These are phyloP conservation scores for Anas platyrhynchos DNA, from an alignment of 2,113 vertebrate species.

Conservation along the genomic window DNA sequence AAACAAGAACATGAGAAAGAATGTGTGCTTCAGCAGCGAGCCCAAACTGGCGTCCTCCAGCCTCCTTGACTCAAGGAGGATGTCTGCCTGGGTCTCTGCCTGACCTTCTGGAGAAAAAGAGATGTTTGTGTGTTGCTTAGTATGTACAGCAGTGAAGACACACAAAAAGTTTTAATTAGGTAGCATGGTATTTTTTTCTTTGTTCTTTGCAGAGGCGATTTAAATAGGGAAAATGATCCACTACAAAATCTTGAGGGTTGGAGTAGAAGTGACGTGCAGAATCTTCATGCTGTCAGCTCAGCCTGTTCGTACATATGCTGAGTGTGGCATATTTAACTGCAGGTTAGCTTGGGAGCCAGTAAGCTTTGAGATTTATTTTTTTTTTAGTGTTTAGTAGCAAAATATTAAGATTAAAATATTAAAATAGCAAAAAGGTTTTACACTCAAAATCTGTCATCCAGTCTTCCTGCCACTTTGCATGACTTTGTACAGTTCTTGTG, in stretches of 20 bases:
- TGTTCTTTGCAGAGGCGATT: neutral
- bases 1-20: neutral
- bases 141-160: neutral
- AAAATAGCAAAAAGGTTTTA: conserved; percentile 37
- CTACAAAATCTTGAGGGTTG: neutral
- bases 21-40: neutral
- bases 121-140: neutral
- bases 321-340: conserved; percentile 24
- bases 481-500: neutral
- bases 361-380: neutral
- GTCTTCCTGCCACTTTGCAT: neutral
- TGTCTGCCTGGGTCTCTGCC: neutral
- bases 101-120: neutral
- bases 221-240: neutral
- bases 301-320: conserved; percentile 45
- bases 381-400: neutral
- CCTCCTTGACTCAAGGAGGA: neutral
- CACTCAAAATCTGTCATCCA: conserved; percentile 21
- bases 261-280: conserved; percentile 24
- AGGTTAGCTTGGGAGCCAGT: conserved; percentile 41
- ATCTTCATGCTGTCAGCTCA: conserved; percentile 50
- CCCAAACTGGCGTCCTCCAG: neutral
- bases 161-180: neutral
- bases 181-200: neutral
- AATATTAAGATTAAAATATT: conserved; percentile 45